Evolutionary conservation across 2,888 invertebrate genomes (phyloP).

Genomic region (Steinernema carpocapsae): DNA sequence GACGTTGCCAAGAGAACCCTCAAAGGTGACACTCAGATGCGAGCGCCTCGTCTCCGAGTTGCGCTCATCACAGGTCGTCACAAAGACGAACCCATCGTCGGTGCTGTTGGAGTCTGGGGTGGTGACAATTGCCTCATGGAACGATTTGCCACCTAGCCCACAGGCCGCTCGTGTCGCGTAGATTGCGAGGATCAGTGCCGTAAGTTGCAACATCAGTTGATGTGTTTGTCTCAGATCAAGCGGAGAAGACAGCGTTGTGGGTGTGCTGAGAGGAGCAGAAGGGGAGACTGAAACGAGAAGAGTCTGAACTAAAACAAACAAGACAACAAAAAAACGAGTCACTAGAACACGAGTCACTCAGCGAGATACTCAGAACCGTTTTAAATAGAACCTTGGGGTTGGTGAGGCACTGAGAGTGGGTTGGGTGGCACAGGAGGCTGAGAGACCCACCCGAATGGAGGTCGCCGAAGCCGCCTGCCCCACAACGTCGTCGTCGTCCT

Average conservation of each 20-base stretch:
- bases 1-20: constrained; percentile 6
- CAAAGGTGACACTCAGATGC: constrained; percentile 28
- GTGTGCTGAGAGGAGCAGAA: not conserved
- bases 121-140: not conserved
- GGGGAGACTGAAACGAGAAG: not conserved
- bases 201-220: constrained; percentile 20
- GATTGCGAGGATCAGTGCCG: constrained; percentile 20
- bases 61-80: constrained; percentile 22
- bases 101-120: not conserved
- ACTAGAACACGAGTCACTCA: no score
- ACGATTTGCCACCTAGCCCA: constrained; percentile 28
- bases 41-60: constrained; percentile 13
- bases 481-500: no score
- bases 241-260: not conserved
- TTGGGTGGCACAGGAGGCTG: not conserved
- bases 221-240: not conserved
- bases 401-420: not conserved
- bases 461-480: not conserved
- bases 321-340: not conserved
- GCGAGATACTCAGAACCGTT: not conserved
- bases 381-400: not conserved
- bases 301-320: not conserved
- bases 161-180: constrained; percentile 21
- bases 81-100: constrained; percentile 28
- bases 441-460: not conserved